Evolutionary conservation across 2,888 invertebrate species (phyloP).

Genomic region (Pandemis cinnamomeana): DNA sequence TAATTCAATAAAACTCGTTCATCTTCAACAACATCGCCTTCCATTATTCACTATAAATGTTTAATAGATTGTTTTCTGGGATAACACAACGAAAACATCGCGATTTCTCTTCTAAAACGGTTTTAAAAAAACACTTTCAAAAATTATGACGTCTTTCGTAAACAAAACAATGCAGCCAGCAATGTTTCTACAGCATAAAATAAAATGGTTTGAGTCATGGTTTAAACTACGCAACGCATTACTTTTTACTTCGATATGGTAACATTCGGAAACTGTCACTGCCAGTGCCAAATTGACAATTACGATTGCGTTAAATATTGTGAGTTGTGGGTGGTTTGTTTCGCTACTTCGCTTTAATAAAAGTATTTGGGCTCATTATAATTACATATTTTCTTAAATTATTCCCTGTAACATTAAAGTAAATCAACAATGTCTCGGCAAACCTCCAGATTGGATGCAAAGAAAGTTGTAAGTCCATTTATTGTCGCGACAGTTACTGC

Average conservation of each 20-base stretch:
- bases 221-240: not conserved
- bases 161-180: constrained; percentile 41
- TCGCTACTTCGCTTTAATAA: not conserved
- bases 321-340: constrained; percentile 11
- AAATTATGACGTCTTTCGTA: constrained; percentile 48
- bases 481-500: constrained; percentile 5
- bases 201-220: not conserved
- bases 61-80: constrained; percentile 10
- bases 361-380: not conserved
- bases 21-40: constrained; percentile 54
- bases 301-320: not conserved
- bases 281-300: constrained; percentile 6
- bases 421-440: constrained; percentile 86
- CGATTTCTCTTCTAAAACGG: constrained; percentile 47
- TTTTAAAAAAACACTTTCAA: constrained; percentile 45
- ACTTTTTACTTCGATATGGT: not conserved
- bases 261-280: not conserved
- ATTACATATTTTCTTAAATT: not conserved
- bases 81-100: constrained; percentile 41
- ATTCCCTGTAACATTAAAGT: not conserved
- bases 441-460: constrained; percentile 88
- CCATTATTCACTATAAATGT: constrained; percentile 57
- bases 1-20: constrained; percentile 38
- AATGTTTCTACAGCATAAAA: constrained; percentile 18
- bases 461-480: constrained; percentile 88